phyloP scores from a whole-genome alignment of 2,888 invertebrate genomes.

The Entomobrya multifasciata region DNA sequence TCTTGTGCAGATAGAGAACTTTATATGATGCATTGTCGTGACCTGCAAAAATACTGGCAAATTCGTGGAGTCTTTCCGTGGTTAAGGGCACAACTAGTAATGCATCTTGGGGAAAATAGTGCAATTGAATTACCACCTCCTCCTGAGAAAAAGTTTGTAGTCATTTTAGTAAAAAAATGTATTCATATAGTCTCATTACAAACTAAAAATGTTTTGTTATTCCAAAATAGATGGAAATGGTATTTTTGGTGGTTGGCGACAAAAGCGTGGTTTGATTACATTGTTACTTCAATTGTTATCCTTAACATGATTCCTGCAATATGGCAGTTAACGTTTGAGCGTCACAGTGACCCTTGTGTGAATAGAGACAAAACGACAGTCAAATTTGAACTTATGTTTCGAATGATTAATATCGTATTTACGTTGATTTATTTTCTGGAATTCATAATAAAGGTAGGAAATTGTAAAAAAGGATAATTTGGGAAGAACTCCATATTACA shows the following conservation, averaged over 20 bases:
- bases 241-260: constrained; percentile 76
- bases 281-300: constrained; percentile 74
- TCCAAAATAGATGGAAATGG: constrained; percentile 37
- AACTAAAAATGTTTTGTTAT: too few species aligned
- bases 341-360: not conserved
- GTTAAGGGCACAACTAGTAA: constrained; percentile 53
- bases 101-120: constrained; percentile 53
- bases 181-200: too few species aligned
- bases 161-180: not conserved
- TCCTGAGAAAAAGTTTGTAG: not conserved
- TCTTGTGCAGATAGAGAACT: constrained; percentile 83
- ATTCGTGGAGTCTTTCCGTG: constrained; percentile 70
- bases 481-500: too few species aligned
- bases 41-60: constrained; percentile 75
- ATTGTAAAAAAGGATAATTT: too few species aligned
- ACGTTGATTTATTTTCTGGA: constrained; percentile 71
- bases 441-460: constrained; percentile 75
- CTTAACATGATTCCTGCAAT: constrained; percentile 78
- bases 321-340: constrained; percentile 81
- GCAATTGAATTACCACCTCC: not conserved
- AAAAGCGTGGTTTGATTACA: constrained; percentile 82
- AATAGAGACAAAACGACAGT: not conserved
- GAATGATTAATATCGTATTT: constrained; percentile 67
- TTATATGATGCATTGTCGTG: constrained; percentile 73
- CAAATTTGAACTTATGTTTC: constrained; percentile 34